Percentiles rank a stretch among this genome's conserved stretches.
Evolutionary conservation across 2,888 invertebrate genomes (phyloP).

Genomic region (Stenoptilia bipunctidactyla): DNA sequence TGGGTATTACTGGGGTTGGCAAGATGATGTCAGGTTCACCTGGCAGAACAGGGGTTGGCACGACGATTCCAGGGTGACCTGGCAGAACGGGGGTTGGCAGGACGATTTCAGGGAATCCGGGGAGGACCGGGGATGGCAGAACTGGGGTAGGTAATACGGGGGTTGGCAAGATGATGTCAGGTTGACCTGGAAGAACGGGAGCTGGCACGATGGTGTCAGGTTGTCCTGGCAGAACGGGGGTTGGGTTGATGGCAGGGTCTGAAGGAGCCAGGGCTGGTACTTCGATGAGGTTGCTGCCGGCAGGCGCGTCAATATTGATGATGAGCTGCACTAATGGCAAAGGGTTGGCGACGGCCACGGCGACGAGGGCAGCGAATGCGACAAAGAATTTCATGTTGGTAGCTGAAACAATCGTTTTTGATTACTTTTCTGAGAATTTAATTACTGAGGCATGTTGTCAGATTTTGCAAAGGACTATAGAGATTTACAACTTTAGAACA

Average conservation of each 20-base stretch:
- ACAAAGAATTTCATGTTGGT: constrained; percentile 31
- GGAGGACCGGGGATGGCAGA: constrained; percentile 4
- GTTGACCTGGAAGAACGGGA: not conserved
- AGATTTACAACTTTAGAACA: no score
- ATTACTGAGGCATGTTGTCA: no score
- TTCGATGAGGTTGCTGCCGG: not conserved
- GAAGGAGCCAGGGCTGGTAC: not conserved
- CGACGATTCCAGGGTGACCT: constrained; percentile 1
- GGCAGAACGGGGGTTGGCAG: not conserved
- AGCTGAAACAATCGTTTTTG: constrained; percentile 12
- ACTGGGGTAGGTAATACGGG: constrained; percentile 6
- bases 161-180: constrained; percentile 3
- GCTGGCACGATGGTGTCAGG: no score
- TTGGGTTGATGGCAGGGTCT: no score
- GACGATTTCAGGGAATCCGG: not conserved
- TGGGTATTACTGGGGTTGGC: constrained; percentile 5
- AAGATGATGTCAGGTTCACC: not conserved
- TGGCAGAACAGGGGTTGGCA: constrained; percentile 1
- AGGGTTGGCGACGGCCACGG: constrained; percentile 32
- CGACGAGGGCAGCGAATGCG: constrained; percentile 30
- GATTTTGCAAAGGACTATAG: no score
- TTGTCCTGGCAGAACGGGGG: no score
- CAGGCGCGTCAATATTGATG: constrained; percentile 31
- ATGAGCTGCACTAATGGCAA: constrained; percentile 35
- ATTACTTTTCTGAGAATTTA: no score